A percentile compares a stretch with the other conserved stretches of the same genome.
phyloP scores from a whole-genome alignment of 2,113 vertebrate genomes.

The Lepisosteus oculatus region DNA sequence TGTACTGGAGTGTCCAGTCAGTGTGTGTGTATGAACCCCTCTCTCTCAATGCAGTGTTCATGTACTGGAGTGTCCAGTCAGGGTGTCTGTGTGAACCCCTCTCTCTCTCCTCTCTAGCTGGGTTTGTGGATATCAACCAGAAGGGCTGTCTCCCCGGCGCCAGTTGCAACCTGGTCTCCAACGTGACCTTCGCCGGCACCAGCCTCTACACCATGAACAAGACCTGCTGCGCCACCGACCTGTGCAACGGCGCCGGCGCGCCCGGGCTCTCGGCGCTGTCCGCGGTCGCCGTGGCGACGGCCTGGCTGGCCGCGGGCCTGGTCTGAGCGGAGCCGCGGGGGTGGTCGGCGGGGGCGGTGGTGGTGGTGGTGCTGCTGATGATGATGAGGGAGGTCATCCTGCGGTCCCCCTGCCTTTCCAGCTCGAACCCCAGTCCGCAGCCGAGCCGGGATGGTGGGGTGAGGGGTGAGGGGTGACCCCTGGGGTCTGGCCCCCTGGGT shows the following conservation, averaged over 20 bases:
- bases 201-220: slow-evolving; percentile 57
- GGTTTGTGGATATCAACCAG: slow-evolving; percentile 49
- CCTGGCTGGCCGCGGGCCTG: slow-evolving; percentile 18
- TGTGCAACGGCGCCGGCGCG: slow-evolving; percentile 50
- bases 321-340: not conserved
- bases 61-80: too few relatives aligned
- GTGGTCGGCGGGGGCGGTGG: too few relatives aligned
- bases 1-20: too few relatives aligned
- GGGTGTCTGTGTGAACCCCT: not conserved
- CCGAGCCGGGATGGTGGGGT: too few relatives aligned
- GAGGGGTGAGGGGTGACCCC: too few relatives aligned
- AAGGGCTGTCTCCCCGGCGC: slow-evolving; percentile 49
- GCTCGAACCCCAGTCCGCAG: too few relatives aligned
- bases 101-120: slow-evolving; percentile 30
- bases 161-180: slow-evolving; percentile 39
- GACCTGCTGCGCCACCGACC: slow-evolving; percentile 51
- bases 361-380: too few relatives aligned
- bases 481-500: too few relatives aligned
- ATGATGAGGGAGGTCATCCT: too few relatives aligned
- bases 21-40: too few relatives aligned
- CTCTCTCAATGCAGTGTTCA: too few relatives aligned
- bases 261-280: slow-evolving; percentile 16
- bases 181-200: slow-evolving; percentile 37
- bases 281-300: slow-evolving; percentile 19
- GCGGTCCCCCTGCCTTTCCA: too few relatives aligned